Base-by-base conservation (phyloP, 2,797 vertebrate species). In the Sebastes matsubarae region DNA sequence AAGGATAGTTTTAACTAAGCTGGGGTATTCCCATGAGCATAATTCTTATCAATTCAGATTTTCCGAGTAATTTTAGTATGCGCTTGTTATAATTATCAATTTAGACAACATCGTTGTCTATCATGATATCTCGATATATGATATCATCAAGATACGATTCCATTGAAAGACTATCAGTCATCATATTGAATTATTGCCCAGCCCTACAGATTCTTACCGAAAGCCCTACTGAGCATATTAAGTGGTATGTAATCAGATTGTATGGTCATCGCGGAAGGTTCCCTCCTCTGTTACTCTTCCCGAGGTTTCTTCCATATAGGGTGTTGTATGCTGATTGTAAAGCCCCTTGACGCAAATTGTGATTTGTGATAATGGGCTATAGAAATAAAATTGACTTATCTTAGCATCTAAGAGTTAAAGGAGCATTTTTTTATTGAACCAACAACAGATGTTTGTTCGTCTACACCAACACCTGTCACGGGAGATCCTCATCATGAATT, bases 391-490 rank as follows among this genome's bases (percentile, higher is more conserved):
- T 22, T 2, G 2, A 18, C 20, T 16, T 22, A 20, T 32, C 13
- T 11, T 50, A 16, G 13, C 13, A 61, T 13, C 8, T 5, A 18
- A 32, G 30, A 32, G 8, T 50, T 34, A 38, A 65, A 74, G 6
- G 18, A 16, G 38, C 22, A 7, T 46, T 59, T 32, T 67, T 50
- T n/a, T 24, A 36, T 8, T 50, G 46, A 61, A 52, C 36, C 10
- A 54, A 61, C n/a, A 42, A 36, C 67, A 73, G 58, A 75, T 77
- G 50, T 77, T 18, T 69, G 32, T 67, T 42, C 66, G 20, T 57
- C 24, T 70, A 7, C 22, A n/a, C 22, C 50, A 65, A 69, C 72
- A 82, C 61, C 63, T 72, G 50, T 50, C 57, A 68, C 24, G 58
- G 34, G 22, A 36, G 77, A 38, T 25, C 12, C 10, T 46, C 30